Conservation (phyloP, 2,113 vertebrate species). For the Oreotragus oreotragus region DNA sequence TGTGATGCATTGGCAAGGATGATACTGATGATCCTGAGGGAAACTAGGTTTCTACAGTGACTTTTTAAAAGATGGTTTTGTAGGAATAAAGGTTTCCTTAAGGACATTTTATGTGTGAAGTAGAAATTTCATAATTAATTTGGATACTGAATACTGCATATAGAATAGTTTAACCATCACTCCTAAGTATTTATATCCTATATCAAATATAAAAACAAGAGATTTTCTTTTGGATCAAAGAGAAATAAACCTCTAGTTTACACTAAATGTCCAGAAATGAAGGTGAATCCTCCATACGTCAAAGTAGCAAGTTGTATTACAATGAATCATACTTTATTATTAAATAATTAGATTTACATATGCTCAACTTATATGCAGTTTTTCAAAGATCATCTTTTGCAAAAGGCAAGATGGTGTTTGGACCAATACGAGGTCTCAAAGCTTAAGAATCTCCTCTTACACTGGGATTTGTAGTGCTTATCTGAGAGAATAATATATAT, state of each 20-base stretch:
- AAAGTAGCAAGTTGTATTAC: neutral
- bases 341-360: slow-evolving; percentile 23
- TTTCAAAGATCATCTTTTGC: slow-evolving; percentile 9
- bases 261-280: neutral
- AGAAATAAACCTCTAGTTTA: neutral
- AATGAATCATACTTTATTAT: neutral
- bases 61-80: neutral
- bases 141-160: neutral
- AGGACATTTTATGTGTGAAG: neutral
- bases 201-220: neutral
- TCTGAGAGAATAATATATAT: neutral
- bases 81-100: slow-evolving; percentile 1
- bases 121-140: slow-evolving; percentile 18
- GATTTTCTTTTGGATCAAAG: neutral
- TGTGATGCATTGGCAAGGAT: neutral
- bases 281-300: neutral
- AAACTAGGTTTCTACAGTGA: neutral
- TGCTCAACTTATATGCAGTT: neutral
- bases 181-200: neutral
- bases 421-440: neutral
- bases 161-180: neutral
- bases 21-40: neutral
- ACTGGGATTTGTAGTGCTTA: neutral
- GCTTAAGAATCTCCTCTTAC: neutral
- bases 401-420: neutral